Percentiles rank a stretch among this genome's conserved stretches.
phyloP scores from a whole-genome alignment of 2,113 vertebrate species.

The Toxotes jaculatrix region DNA sequence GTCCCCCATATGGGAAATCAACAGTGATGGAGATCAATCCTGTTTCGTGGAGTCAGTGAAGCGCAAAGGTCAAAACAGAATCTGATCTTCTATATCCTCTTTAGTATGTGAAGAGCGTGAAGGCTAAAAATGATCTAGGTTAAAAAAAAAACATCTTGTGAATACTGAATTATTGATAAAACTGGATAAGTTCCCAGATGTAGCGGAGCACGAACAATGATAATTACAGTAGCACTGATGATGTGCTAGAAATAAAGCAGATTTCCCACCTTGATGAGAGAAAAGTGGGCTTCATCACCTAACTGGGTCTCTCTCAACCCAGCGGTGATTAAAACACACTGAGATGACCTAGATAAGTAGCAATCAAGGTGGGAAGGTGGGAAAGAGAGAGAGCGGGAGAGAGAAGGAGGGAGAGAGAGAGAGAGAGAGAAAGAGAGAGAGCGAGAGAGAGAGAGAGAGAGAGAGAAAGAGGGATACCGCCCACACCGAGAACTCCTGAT shows the following conservation, averaged over 20 bases:
- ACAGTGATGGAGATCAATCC: slow-evolving; percentile 4
- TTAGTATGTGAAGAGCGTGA: background rate
- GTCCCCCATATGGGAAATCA: slow-evolving; percentile 35
- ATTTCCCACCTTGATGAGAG: slow-evolving; percentile 52
- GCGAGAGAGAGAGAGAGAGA: slow-evolving; percentile 3
- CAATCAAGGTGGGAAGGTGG: slow-evolving; percentile 60
- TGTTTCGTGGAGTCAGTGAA: background rate
- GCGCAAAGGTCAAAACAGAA: slow-evolving; percentile 11
- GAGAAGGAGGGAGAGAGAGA: background rate
- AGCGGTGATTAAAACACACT: slow-evolving; percentile 64
- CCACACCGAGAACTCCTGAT: slow-evolving; percentile 35
- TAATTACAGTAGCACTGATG: slow-evolving; percentile 17
- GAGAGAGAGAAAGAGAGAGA: background rate
- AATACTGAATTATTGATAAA: slow-evolving; percentile 28
- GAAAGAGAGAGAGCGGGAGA: background rate
- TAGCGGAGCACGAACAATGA: slow-evolving; percentile 14
- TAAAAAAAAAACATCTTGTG: slow-evolving; percentile 20
- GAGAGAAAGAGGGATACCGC: slow-evolving; percentile 8
- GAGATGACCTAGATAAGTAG: slow-evolving; percentile 59
- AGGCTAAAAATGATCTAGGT: background rate
- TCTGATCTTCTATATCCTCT: background rate
- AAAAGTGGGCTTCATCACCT: slow-evolving; percentile 59
- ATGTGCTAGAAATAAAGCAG: slow-evolving; percentile 39
- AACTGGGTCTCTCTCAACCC: slow-evolving; percentile 50
- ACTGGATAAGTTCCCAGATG: background rate